A percentile compares a stretch with the other conserved stretches of the same genome.
phyloP scores from a whole-genome alignment of 2,888 invertebrate species.

The Andricus curvator region DNA sequence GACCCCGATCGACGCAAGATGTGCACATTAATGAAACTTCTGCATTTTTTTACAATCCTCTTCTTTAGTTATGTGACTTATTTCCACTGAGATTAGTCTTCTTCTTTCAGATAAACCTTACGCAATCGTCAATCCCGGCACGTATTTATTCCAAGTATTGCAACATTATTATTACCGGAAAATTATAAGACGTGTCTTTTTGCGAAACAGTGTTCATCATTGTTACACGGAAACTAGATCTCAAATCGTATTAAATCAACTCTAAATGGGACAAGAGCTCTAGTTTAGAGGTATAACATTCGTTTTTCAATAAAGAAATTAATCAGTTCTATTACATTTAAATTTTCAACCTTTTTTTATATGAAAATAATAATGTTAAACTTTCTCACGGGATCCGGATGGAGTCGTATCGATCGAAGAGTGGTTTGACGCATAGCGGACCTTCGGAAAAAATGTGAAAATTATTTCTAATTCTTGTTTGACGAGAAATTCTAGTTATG shows the following conservation, averaged over 20 bases:
- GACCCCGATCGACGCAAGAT: background rate
- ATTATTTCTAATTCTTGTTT: background rate
- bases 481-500: constrained; percentile 40
- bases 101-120: background rate
- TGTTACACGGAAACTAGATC: constrained; percentile 17
- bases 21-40: background rate
- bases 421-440: background rate
- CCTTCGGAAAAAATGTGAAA: constrained; percentile 5
- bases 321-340: too few relatives aligned
- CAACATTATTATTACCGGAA: constrained; percentile 20
- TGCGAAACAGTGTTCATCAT: constrained; percentile 23
- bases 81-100: background rate
- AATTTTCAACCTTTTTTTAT: too few relatives aligned
- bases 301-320: background rate
- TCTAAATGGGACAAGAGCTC: background rate
- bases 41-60: background rate
- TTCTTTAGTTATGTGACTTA: background rate
- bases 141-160: constrained; percentile 27
- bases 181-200: constrained; percentile 22
- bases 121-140: constrained; percentile 20
- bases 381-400: background rate
- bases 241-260: background rate
- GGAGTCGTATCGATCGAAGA: background rate
- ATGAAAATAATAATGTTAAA: background rate
- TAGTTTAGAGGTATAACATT: background rate